Evolutionary conservation across 2,113 vertebrate genomes (phyloP), one percentile per base, ranked within the genome.

Genomic region (Embiotoca jacksoni): DNA sequence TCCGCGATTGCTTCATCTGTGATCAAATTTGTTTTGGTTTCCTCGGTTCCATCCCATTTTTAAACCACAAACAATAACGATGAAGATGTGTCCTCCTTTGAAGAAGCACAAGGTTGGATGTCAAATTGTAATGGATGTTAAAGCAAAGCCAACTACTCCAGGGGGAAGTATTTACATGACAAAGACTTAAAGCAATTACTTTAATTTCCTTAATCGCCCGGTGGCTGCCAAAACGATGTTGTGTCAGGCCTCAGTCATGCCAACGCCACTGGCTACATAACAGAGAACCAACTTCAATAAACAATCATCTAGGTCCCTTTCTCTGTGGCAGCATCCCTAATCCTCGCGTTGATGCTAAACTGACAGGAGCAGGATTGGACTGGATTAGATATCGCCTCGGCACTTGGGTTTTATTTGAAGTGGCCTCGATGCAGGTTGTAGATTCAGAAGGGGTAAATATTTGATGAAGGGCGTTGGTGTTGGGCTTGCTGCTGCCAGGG

Each of bases 361-460:
- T 85, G 89, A 91, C 92, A 87, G 75, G 65, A 80, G 62, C 69
- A 9, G 83, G 73, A 76, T 82, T 72, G 73, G 75, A 79, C 87
- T 84, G 88, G 92, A 91, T 91, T 87, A 89, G 86, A 92, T 65
- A 67, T 77, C 49, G 64, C 78, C 74, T 78, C 84, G 86, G 81
- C 83, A 86, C 86, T 90, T 70, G 68, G 68, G 75, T 66, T 84
- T 67, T 87, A 80, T 91, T 91, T 89, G 85, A 87, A 75, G 84
- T 75, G 88, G 83, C 87, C 81, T 83, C 39, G 77, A 66, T 75
- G 80, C 70, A 36, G 39, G 75, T 80, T 72, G 78, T 71, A 74
- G 86, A 87, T 84, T 80, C 74, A 89, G 80, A 73, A 61, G 69
- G 75, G 88, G 89, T 92, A 89, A 91, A 92, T 92, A 92, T 93